Base-by-base conservation (phyloP, 1,140 invertebrate genomes). In the Oppia nitens region DNA sequence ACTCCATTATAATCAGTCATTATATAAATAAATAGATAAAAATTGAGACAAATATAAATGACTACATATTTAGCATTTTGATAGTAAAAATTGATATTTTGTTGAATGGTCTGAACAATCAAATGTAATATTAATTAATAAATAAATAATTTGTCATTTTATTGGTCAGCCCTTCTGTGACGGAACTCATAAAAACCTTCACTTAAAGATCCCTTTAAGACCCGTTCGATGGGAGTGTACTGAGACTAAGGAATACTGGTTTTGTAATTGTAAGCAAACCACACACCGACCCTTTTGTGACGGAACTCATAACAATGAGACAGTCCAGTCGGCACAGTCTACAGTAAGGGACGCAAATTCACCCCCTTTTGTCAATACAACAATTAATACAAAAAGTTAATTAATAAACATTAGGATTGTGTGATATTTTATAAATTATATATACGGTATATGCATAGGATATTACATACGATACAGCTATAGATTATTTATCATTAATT, bases 211-310 rank as follows among this genome's bases (percentile, higher is more conserved):
- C 17, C 66, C 59, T 12, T 65, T 75, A 54, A 66, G 79, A 56
- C 93, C 93, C 0, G 74, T 97, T 14, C 74, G 73, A 59, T 96
- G 96, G 66, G 72, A 75, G 64, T 88, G 95, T 1, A 79, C 81
- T 51, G 82, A 94, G 74, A 85, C 83, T 0, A 91, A 91, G 70
- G 85, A 94, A 17, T 96, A 96, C 69, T 98, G 89, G 88, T 74
- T 98, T 2, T 99, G 95, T 70, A 95, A 95, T 69, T 99, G 95
- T 70, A 98, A 98, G 71, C 93, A 97, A 71, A 94, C 93, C 2
- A 77, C 79, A 48, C 86, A 92, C 66, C 76, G 88, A 66, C 95
- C 95, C 9, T 98, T 97, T 70, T 99, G 95, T 77, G 95, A 99
- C 77, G 94, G 94, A 24, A 85, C 90, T 25, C 94, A 98, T 70